Evolutionary conservation across 1,140 invertebrate species (phyloP), one percentile per base, ranked within the genome.

Genomic region (Tetramorium simillimum): DNA sequence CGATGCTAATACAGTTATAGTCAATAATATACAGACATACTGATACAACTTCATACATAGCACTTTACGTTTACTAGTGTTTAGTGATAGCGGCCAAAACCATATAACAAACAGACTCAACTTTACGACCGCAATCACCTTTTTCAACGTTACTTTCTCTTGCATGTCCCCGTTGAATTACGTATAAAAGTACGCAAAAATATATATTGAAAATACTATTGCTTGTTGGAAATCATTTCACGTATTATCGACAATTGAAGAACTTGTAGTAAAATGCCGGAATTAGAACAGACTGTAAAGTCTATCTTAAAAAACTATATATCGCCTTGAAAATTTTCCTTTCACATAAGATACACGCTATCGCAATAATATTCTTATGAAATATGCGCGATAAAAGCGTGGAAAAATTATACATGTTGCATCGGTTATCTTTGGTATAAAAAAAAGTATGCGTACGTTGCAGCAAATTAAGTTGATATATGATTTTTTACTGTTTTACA

Each of bases 31-130:
- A 46, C 28, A 46, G 21, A 72, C 3, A 16, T 10, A 60, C 12
- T 82, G 80, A 73, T 82, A 82, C 51, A 82, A 9, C 18, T 73
- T 58, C 67, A 73, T 58, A 7, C 37, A 73, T 10, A 73, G 7
- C 6, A 82, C 3, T 60, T 82, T 82, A 3, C 18, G 14, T 60
- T 72, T 82, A 46, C 21, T 46, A 5, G 67, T 2, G 3, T 43
- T 46, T 10, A 33, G 18, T 10, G 80, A 51, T 33, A 82, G 10
- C 9, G 80, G 80, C 80, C 67, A 82, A 73, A 72, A 82, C 80
- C 80, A 82, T 60, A 60, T 73, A 60, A 82, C 21, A 12, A 82
- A 73, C 3, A 82, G n/a, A 60, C 80, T 82, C 4, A 82, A 82
- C 24, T 82, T 82, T 6, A 82, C 37, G 24, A 60, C 14, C 14